phyloP scores from a whole-genome alignment of 2,888 invertebrate genomes.

The Torymus tubicola region DNA sequence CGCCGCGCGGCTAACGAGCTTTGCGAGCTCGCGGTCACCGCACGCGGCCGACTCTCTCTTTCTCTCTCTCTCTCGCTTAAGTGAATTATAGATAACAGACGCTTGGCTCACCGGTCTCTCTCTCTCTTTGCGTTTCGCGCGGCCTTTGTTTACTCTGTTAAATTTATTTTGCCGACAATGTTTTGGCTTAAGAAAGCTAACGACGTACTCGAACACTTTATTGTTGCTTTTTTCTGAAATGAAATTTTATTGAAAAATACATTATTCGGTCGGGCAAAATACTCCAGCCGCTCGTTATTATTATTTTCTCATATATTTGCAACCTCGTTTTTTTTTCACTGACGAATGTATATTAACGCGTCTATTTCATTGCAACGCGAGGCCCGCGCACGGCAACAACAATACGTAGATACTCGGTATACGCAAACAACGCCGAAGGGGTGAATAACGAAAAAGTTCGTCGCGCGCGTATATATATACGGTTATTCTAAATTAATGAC shows the following conservation, averaged over 20 bases:
- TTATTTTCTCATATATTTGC: not conserved
- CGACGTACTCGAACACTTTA: too few relatives aligned
- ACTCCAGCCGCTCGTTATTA: not conserved
- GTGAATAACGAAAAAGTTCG: conserved; percentile 48
- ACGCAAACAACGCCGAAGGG: conserved; percentile 13
- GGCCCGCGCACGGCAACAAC: conserved; percentile 14
- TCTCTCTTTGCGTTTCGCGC: not conserved
- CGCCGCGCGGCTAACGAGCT: conserved; percentile 57
- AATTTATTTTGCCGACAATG: not conserved
- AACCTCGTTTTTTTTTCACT: not conserved
- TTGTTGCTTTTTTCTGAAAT: too few relatives aligned
- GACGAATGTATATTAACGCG: not conserved
- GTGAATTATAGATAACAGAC: conserved; percentile 59
- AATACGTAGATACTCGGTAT: not conserved
- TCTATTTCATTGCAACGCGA: conserved; percentile 11
- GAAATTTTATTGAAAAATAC: too few relatives aligned
- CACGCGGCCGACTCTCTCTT: not conserved
- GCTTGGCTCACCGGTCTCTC: not conserved
- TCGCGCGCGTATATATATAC: conserved; percentile 9
- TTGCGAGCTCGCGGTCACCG: not conserved
- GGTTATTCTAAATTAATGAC: conserved; percentile 52
- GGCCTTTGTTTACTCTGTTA: not conserved
- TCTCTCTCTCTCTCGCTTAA: conserved; percentile 40
- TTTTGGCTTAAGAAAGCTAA: not conserved
- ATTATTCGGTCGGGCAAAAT: not conserved